Percentiles rank a stretch among this genome's conserved stretches.
Evolutionary conservation across 1,140 invertebrate species (phyloP).

Genomic region (Pristionchus pacificus): DNA sequence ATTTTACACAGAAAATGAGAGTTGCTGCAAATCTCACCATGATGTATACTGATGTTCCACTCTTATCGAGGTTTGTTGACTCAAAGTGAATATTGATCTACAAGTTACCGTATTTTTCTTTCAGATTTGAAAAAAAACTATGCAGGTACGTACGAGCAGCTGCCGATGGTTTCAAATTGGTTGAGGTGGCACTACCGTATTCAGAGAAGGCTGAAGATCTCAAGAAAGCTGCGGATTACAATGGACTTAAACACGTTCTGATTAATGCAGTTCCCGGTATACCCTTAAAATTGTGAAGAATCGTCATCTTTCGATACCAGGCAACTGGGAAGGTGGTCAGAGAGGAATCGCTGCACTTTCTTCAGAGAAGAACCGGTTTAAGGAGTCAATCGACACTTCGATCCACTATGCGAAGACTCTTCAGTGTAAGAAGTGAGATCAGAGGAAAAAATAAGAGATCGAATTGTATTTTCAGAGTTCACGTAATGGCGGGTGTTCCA

Average conservation of each 20-base stretch:
- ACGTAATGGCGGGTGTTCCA: not conserved
- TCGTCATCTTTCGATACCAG: not conserved
- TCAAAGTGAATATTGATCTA: not conserved
- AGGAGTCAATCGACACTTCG: not conserved
- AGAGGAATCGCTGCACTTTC: not conserved
- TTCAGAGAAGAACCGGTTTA: not conserved
- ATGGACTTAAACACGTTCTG: not conserved
- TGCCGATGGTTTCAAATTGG: not conserved
- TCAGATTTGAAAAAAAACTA: not conserved
- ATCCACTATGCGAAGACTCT: not conserved
- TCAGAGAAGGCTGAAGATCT: not conserved
- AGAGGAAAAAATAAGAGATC: not conserved
- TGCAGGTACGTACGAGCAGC: not conserved
- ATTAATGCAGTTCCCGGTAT: not conserved
- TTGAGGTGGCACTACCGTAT: not conserved
- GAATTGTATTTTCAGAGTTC: not conserved
- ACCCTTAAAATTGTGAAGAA: not conserved
- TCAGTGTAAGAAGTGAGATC: not conserved
- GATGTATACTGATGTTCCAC: not conserved
- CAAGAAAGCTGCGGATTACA: not conserved
- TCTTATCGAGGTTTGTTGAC: not conserved
- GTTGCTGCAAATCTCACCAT: not conserved
- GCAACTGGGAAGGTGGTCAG: not conserved
- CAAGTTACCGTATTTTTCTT: not conserved
- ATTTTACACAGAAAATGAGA: too few relatives aligned